A percentile compares a stretch with the other conserved stretches of the same genome.
phyloP scores from a whole-genome alignment of 2,113 vertebrate genomes.

The Menura novaehollandiae region DNA sequence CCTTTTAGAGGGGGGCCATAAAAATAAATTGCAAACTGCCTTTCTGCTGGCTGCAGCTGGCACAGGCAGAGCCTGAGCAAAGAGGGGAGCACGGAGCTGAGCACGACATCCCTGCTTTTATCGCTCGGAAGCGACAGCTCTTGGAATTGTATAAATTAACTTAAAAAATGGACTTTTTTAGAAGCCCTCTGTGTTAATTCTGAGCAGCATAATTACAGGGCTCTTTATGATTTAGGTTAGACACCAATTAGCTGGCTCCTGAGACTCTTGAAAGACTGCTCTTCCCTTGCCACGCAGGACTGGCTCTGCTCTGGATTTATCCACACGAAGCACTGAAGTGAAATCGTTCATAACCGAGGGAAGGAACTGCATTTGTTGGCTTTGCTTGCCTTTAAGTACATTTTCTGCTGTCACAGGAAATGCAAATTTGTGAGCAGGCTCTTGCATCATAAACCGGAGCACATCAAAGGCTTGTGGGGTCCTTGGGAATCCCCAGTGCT shows the following conservation, averaged over 20 bases:
- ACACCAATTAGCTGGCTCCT: slow-evolving; percentile 59
- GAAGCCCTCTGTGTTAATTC: slow-evolving; percentile 56
- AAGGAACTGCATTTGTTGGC: neutral
- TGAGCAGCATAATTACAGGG: slow-evolving; percentile 66
- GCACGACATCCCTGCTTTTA: slow-evolving; percentile 61
- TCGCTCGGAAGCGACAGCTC: slow-evolving; percentile 50
- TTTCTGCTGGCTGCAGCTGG: slow-evolving; percentile 70
- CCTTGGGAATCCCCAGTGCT: rapidly evolving
- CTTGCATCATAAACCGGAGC: neutral
- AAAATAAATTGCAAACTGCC: slow-evolving; percentile 78
- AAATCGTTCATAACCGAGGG: slow-evolving; percentile 1
- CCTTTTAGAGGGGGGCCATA: slow-evolving; percentile 78
- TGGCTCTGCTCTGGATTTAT: slow-evolving; percentile 8
- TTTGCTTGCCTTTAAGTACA: slow-evolving; percentile 6
- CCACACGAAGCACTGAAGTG: neutral
- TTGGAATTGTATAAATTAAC: slow-evolving; percentile 65
- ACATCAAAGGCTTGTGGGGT: neutral
- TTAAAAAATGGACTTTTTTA: slow-evolving; percentile 51
- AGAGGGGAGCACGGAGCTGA: slow-evolving; percentile 65
- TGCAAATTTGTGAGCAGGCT: neutral
- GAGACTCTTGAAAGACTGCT: neutral
- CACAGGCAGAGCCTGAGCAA: slow-evolving; percentile 65
- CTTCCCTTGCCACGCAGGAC: neutral
- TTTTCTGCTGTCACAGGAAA: neutral
- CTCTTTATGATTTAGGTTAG: slow-evolving; percentile 62